Conservation (phyloP, 2,888 invertebrate genomes). For the Eudiplozoon nipponicum region DNA sequence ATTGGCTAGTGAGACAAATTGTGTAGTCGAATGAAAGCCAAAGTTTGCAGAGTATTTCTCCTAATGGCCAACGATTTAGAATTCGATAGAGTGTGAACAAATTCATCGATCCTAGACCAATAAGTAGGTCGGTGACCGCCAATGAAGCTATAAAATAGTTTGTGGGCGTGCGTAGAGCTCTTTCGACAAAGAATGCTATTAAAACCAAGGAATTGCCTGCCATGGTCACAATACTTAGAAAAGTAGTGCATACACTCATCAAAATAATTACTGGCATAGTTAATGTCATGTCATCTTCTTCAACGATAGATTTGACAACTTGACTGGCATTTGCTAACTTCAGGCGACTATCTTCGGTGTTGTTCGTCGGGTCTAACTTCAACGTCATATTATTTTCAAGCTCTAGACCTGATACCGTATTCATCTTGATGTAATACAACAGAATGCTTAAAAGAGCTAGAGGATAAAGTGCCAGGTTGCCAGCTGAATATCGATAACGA, state of each 20-base stretch:
- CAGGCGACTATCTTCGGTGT: no score
- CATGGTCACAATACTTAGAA: slow-evolving; percentile 13
- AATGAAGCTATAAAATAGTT: slow-evolving; percentile 95
- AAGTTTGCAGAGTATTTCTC: slow-evolving; percentile 67
- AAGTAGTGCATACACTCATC: neutral
- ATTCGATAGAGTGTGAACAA: slow-evolving; percentile 87
- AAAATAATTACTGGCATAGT: neutral
- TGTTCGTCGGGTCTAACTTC: no score
- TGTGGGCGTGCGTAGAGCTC: slow-evolving; percentile 61
- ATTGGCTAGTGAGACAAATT: slow-evolving; percentile 86
- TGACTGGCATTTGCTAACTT: no score
- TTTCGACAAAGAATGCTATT: slow-evolving; percentile 64
- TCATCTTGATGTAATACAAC: no score
- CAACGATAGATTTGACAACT: no score
- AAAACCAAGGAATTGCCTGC: slow-evolving; percentile 71
- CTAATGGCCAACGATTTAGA: slow-evolving; percentile 78
- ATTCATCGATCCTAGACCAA: slow-evolving; percentile 87
- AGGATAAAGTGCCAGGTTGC: no score
- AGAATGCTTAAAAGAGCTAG: no score
- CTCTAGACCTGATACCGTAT: no score
- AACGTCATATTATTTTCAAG: no score
- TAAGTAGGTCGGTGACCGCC: slow-evolving; percentile 76
- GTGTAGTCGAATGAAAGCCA: slow-evolving; percentile 97
- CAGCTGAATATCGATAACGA: no score
- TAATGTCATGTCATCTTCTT: neutral